These are phyloP conservation scores for Cygnus olor DNA, from an alignment of 2,797 vertebrate species.

Conservation along the genomic window DNA sequence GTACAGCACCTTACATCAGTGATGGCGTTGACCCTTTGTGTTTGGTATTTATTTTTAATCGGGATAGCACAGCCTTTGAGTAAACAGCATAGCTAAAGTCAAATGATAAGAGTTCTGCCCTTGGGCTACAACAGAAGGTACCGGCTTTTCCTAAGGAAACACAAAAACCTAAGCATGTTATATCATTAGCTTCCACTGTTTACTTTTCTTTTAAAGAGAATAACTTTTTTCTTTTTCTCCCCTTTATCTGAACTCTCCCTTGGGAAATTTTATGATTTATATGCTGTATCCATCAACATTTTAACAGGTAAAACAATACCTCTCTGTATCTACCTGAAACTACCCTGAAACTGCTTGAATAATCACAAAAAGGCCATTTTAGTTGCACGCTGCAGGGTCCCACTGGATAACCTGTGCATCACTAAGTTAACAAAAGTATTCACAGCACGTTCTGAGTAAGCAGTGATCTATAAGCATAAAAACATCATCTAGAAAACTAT, in stretches of 20 bases:
- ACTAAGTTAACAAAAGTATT: background rate
- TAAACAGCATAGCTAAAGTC: background rate
- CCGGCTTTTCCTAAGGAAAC: background rate
- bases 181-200: background rate
- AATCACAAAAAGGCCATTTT: background rate
- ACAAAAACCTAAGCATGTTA: background rate
- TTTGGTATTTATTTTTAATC: no score
- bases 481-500: background rate
- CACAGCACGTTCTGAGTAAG: background rate
- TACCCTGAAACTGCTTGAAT: background rate
- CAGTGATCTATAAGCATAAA: background rate
- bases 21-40: background rate
- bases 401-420: background rate
- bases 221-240: background rate
- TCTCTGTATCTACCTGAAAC: background rate
- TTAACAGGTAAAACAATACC: background rate
- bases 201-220: background rate
- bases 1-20: background rate
- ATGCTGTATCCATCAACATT: background rate
- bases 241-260: background rate
- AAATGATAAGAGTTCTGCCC: background rate
- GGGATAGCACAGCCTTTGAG: accelerated
- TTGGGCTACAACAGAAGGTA: background rate
- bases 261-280: background rate
- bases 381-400: background rate